phyloP scores from a whole-genome alignment of 2,888 invertebrate genomes.

The Dryocosmus kuriphilus region DNA sequence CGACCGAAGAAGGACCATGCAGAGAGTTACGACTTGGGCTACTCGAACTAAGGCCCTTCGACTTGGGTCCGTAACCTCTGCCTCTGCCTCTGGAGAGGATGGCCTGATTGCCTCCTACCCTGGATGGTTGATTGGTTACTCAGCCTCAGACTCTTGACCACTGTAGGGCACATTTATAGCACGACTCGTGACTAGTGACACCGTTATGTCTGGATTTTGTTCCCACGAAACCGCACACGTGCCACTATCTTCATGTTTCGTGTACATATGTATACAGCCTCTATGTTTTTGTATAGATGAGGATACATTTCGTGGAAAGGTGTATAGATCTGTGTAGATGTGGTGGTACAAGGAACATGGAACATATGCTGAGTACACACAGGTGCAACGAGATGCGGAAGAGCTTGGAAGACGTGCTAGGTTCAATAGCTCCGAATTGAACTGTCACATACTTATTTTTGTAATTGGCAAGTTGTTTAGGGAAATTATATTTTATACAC shows the following conservation, averaged over 20 bases:
- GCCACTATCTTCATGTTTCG: conserved; percentile 52
- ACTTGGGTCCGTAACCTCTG: conserved; percentile 44
- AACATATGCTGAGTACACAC: neutral
- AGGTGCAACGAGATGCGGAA: neutral
- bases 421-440: conserved; percentile 5
- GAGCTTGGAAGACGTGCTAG: neutral
- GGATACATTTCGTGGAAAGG: too few relatives aligned
- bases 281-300: neutral
- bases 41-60: neutral
- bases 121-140: conserved; percentile 50
- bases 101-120: conserved; percentile 63
- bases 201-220: conserved; percentile 67
- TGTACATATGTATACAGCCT: conserved; percentile 47
- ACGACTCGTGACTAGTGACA: conserved; percentile 60
- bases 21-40: conserved; percentile 21
- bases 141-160: conserved; percentile 24
- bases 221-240: conserved; percentile 62
- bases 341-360: too few relatives aligned
- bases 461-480: too few relatives aligned
- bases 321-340: too few relatives aligned
- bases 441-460: neutral
- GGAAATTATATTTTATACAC: too few relatives aligned
- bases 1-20: conserved; percentile 20
- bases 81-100: conserved; percentile 49
- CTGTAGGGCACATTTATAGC: conserved; percentile 59